These are phyloP conservation scores for Sebastes miniatus DNA, from an alignment of 2,797 vertebrate species.

Conservation along the genomic window DNA sequence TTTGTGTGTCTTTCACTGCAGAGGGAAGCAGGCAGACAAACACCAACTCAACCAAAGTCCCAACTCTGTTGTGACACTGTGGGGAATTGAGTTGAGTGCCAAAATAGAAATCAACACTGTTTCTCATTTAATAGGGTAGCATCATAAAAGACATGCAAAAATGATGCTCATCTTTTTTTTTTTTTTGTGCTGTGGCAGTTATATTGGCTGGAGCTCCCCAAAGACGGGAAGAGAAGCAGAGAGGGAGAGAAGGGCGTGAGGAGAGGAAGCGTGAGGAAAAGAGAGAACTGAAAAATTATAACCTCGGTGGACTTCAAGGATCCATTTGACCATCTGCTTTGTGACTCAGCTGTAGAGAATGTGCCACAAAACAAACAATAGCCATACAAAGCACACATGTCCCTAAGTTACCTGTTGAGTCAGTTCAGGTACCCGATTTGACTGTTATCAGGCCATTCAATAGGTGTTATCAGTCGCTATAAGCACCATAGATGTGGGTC, in stretches of 20 bases:
- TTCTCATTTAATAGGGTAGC: conserved; percentile 38
- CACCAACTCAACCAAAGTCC: conserved; percentile 31
- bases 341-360: conserved; percentile 5
- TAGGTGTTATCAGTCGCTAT: no score
- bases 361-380: conserved; percentile 7
- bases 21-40: conserved; percentile 25
- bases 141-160: conserved; percentile 32
- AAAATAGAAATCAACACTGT: conserved; percentile 56
- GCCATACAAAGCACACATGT: neutral
- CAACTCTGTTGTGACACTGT: conserved; percentile 36
- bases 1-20: conserved; percentile 35
- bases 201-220: conserved; percentile 4
- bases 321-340: conserved; percentile 8
- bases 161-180: conserved; percentile 7
- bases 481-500: no score
- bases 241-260: neutral
- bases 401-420: conserved; percentile 5
- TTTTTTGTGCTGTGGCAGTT: neutral
- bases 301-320: conserved; percentile 8
- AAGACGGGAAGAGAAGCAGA: neutral
- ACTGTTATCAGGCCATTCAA: no score
- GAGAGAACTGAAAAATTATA: neutral
- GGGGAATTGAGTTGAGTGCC: conserved; percentile 35
- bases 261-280: neutral
- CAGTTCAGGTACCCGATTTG: neutral